Base-by-base conservation (phyloP, 2,797 vertebrate genomes). In the Brotula barbata region DNA sequence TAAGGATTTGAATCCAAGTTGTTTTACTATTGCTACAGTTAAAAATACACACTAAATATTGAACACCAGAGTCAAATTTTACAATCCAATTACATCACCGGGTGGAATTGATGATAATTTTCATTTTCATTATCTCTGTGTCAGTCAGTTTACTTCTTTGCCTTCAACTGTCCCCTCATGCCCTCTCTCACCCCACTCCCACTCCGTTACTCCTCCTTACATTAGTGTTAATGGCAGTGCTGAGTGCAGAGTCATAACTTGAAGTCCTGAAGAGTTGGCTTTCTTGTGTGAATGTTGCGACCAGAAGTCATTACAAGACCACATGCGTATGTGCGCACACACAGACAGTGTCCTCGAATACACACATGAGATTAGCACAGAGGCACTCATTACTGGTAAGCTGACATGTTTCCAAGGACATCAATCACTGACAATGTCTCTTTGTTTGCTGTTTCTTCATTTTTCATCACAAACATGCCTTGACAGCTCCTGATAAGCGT, bases 201-300 rank as follows among this genome's bases (percentile, higher is more conserved):
- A 17, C 21, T 55, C 46, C 33, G 9, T 39, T 58, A 33, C 31
- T 64, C 49, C 58, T 58, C 58, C 46, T 66, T 62, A 62, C 43
- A 44, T 76, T n/a, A 56, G 40, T 39, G 42, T 37, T 22, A 19
- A 31, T 55, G 47, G 31, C 62, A 48, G 56, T 54, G 46, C 16
- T 14, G 19, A 52, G 43, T n/a, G 3, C 33, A 66, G 49, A 73
- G 54, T 78, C 54, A 65, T 41, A n/a, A 7, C n/a, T n/a, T 2
- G 42, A 5, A 4, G 51, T 36, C 19, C 0, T 22, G 6, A 76
- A 22, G 28, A 33, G 4, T 31, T 5, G n/a, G 9, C 47, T 46
- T 28, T 41, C 28, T 50, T n/a, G n/a, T n/a, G n/a, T n/a, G n/a
- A n/a, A n/a, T n/a, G n/a, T n/a, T n/a, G n/a, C n/a, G n/a, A n/a